Percentiles rank a stretch among this genome's conserved stretches.
Evolutionary conservation across 2,888 invertebrate species (phyloP).

Genomic region (Lochmaea capreae): DNA sequence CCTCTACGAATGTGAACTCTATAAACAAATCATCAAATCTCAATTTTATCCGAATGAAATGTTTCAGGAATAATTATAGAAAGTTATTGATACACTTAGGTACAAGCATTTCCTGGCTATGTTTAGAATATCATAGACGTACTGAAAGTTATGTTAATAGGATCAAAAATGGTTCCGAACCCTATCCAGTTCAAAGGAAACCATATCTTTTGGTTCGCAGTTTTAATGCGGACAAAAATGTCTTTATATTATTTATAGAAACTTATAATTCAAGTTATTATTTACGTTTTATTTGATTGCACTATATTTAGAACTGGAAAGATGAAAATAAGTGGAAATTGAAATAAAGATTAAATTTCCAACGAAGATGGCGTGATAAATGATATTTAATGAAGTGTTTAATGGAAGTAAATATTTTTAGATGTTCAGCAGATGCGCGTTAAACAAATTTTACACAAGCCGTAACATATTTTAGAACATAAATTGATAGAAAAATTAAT

Average conservation of each 20-base stretch:
- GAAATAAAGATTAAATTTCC: slow-evolving; percentile 29
- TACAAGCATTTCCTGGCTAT: neutral
- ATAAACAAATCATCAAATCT: slow-evolving; percentile 13
- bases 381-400: slow-evolving; percentile 28
- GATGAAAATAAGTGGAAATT: slow-evolving; percentile 29
- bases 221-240: too few species aligned
- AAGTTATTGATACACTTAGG: slow-evolving; percentile 5
- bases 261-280: neutral
- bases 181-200: too few species aligned
- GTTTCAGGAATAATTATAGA: slow-evolving; percentile 5
- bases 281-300: neutral
- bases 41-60: slow-evolving; percentile 3
- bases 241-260: neutral
- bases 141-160: neutral
- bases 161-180: neutral
- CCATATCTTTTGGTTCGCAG: too few species aligned
- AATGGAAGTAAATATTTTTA: slow-evolving; percentile 29
- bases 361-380: slow-evolving; percentile 27
- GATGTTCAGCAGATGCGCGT: slow-evolving; percentile 16
- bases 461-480: neutral
- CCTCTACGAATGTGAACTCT: neutral
- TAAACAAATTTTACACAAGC: neutral
- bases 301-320: slow-evolving; percentile 19
- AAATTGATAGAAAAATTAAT: neutral
- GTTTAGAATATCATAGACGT: neutral